Base-by-base conservation (phyloP, 2,797 vertebrate species). In the Potorous gilbertii region DNA sequence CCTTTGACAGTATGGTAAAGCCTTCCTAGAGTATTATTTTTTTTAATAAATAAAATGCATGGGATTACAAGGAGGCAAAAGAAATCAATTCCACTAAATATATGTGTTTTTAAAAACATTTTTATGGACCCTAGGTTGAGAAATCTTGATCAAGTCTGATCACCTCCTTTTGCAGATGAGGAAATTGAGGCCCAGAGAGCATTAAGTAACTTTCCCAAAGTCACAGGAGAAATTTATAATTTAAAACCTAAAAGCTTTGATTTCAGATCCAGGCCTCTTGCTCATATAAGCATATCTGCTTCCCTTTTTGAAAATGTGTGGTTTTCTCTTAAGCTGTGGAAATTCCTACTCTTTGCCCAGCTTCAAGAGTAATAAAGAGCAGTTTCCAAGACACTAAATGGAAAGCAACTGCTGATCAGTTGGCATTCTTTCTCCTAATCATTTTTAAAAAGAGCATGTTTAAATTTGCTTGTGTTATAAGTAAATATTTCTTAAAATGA, bases 401-500 rank as follows among this genome's bases (percentile, higher is more conserved):
- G 46, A 87, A 87, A 87, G 24, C 40, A 50, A 50, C 40, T 87
- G 46, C n/a, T 46, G 2, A 21, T 24, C 40, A 46, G 3, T 2
- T 87, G n/a, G 46, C 27, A 27, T 81, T 81, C 74, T 81, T 81
- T 87, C 40, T 87, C 24, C 21, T 46, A 27, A 27, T 87, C 40
- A 50, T 50, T 87, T 81, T 87, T 50, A 87, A 87, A 50, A 87
- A 24, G 74, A 87, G 50, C 21, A 27, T 87, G 40, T 87, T 94
- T 94, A 93, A 96, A 87, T 91, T 90, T 97, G 95, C 94, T 66
- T 90, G 93, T 96, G 95, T 56, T 96, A 91, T 96, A 95, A 92
- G 93, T 92, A 95, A 92, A 94, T 91, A 57, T 95, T 97, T 97
- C 94, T 59, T 92, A 87, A 95, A 54, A 31, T 92, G 95, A 94